Evolutionary conservation across 2,113 vertebrate genomes (phyloP).

Genomic region (Psilopsiagon aymara): DNA sequence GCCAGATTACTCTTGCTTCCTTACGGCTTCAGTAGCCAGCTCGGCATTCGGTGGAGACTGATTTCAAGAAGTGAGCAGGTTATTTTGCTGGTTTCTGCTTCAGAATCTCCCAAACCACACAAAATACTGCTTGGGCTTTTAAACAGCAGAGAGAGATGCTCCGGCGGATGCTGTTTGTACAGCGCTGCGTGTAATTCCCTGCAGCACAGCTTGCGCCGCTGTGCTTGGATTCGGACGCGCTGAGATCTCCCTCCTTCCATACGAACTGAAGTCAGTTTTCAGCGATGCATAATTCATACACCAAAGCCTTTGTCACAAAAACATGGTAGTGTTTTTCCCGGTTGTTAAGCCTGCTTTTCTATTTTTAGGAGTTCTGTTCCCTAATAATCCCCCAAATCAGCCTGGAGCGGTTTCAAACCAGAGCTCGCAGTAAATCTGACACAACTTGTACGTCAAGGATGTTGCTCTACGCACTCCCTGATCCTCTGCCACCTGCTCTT

Average conservation of each 20-base stretch:
- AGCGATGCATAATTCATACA: constrained; percentile 43
- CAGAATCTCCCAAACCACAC: background rate
- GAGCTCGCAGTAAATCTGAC: background rate
- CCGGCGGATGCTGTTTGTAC: background rate
- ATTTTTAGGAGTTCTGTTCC: constrained; percentile 37
- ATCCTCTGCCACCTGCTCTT: background rate
- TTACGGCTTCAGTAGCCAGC: background rate
- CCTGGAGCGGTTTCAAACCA: constrained; percentile 27
- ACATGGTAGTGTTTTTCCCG: background rate
- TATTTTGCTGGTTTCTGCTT: background rate
- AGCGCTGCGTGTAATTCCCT: background rate
- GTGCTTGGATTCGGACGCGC: background rate
- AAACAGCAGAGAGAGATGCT: background rate
- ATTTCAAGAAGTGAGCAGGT: background rate
- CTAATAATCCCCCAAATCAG: background rate
- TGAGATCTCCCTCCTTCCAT: constrained; percentile 20
- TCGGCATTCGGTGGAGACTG: background rate
- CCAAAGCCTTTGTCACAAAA: constrained; percentile 44
- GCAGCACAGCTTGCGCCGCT: background rate
- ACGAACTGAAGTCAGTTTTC: background rate
- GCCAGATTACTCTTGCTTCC: background rate
- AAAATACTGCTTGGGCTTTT: background rate
- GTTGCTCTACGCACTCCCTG: background rate
- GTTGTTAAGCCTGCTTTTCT: constrained; percentile 6
- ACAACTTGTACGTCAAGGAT: background rate